Conservation (phyloP, 2,888 invertebrate species). For the Nowickia ferox region DNA sequence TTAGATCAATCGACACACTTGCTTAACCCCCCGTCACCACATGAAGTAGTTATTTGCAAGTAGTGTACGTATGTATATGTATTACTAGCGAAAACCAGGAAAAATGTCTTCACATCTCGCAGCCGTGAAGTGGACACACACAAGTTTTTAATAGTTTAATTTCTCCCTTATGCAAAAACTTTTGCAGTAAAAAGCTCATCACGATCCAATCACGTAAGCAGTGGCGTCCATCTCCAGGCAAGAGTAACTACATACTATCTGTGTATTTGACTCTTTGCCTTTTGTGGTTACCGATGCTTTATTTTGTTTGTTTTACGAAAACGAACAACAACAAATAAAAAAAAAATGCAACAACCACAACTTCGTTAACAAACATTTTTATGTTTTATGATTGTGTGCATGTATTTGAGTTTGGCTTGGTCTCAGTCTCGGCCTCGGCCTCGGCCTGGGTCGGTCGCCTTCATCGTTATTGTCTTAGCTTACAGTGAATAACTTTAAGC, state of each 20-base stretch:
- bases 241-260: constrained; percentile 30
- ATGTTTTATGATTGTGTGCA: constrained; percentile 49
- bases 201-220: neutral
- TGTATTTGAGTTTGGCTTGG: constrained; percentile 44
- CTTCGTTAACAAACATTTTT: constrained; percentile 58
- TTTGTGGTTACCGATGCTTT: constrained; percentile 67
- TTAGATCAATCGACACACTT: no score
- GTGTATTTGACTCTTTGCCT: constrained; percentile 64
- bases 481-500: constrained; percentile 49
- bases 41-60: no score
- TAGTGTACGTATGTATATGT: no score
- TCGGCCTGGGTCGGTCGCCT: constrained; percentile 42
- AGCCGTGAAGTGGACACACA: no score
- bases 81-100: no score
- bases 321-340: constrained; percentile 4
- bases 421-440: constrained; percentile 35
- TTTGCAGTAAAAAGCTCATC: neutral
- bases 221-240: neutral
- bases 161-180: no score
- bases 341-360: constrained; percentile 40
- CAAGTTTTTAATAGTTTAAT: no score
- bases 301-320: constrained; percentile 43
- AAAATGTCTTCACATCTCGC: no score
- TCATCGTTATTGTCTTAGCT: constrained; percentile 44
- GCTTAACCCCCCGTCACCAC: no score